Conservation (phyloP, 2,888 invertebrate species). For the Boloria selene region DNA sequence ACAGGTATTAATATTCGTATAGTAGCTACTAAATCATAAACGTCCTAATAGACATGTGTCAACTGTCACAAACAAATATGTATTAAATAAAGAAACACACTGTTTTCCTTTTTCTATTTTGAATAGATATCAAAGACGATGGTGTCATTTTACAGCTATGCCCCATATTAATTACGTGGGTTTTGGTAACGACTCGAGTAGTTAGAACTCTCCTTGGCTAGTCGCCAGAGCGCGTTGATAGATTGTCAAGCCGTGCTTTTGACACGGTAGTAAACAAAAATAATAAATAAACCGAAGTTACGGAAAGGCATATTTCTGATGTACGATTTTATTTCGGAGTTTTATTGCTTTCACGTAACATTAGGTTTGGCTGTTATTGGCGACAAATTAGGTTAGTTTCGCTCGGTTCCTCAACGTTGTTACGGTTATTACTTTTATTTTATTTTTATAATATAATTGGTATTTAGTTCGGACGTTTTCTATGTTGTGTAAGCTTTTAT, state of each 20-base stretch:
- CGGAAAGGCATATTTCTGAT: conserved; percentile 52
- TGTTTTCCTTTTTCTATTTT: conserved; percentile 48
- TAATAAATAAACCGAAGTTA: conserved; percentile 62
- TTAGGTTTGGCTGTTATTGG: conserved; percentile 55
- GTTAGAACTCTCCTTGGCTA: conserved; percentile 72
- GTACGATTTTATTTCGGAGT: conserved; percentile 62
- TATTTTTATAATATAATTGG: conserved; percentile 23
- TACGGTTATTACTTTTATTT: conserved; percentile 36
- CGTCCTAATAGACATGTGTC: conserved; percentile 44
- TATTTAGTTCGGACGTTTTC: neutral
- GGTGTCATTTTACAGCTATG: conserved; percentile 54
- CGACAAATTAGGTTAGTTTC: conserved; percentile 43
- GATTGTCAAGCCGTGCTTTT: conserved; percentile 67
- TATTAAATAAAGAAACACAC: conserved; percentile 40
- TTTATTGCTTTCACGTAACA: conserved; percentile 67
- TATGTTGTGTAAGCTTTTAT: neutral
- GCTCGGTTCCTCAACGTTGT: conserved; percentile 39
- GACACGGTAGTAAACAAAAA: conserved; percentile 75
- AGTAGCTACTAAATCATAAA: conserved; percentile 40
- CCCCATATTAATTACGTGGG: conserved; percentile 44
- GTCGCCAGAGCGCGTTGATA: conserved; percentile 69
- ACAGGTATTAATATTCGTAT: conserved; percentile 29
- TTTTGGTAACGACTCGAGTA: conserved; percentile 28
- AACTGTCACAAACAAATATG: conserved; percentile 43
- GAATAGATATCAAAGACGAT: conserved; percentile 48